phyloP scores from a whole-genome alignment of 2,113 vertebrate species.

The Notothenia coriiceps region DNA sequence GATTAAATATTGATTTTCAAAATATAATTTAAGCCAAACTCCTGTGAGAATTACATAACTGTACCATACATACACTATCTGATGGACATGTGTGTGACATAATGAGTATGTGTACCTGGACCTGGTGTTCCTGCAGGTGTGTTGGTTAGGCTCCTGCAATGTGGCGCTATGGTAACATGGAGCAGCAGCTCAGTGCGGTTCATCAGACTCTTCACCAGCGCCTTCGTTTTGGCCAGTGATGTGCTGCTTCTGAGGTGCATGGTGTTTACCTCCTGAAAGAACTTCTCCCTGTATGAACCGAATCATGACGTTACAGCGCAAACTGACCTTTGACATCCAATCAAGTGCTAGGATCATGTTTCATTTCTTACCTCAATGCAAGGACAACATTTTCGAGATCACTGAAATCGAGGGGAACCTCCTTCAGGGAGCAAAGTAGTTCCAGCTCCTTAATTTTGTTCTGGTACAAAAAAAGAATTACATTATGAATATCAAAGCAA shows the following conservation, averaged over 20 bases:
- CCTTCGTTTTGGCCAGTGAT: constrained; percentile 92
- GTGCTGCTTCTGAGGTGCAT: constrained; percentile 86
- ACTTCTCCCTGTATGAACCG: constrained; percentile 89
- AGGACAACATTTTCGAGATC: constrained; percentile 97
- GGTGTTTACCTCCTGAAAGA: constrained; percentile 95
- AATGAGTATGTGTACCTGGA: constrained; percentile 82
- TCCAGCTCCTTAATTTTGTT: constrained; percentile 98
- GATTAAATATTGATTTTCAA: not conserved
- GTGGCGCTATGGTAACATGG: constrained; percentile 97
- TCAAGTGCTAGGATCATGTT: not conserved
- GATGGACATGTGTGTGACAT: not conserved
- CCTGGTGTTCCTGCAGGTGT: constrained; percentile 94
- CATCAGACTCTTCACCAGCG: constrained; percentile 95
- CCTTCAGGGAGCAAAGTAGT: constrained; percentile 96
- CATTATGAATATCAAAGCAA: constrained; percentile 18
- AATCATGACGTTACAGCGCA: constrained; percentile 26
- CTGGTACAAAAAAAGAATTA: constrained; percentile 77
- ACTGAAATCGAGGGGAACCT: constrained; percentile 93
- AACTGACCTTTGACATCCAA: not conserved
- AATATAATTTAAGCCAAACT: not conserved
- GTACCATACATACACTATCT: not conserved
- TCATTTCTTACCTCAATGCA: constrained; percentile 87
- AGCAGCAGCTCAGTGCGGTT: constrained; percentile 95
- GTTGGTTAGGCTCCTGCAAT: constrained; percentile 90
- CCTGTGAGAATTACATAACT: not conserved